Base-by-base conservation (phyloP, 1,140 invertebrate genomes). In the Eupristina koningsbergeri region DNA sequence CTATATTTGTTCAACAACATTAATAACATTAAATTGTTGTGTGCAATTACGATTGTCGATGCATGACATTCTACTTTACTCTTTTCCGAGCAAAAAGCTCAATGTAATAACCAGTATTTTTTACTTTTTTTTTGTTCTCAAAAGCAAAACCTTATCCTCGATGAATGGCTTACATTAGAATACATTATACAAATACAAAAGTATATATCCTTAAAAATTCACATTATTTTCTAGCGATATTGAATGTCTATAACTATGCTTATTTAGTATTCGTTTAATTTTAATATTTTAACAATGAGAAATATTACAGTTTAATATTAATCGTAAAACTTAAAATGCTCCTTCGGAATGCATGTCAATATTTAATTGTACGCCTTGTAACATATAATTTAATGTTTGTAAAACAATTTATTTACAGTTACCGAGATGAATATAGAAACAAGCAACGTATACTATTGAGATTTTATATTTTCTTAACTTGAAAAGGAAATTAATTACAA, bases 121-220 rank as follows among this genome's bases (percentile, higher is more conserved):
- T 22, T 58, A 2, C 15, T 50, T 15, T 7, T 15, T 50, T 26
- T 58, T 58, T 58, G 9, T 22, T 58, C 19, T 26, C 53, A 17
- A 41, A 26, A 63, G 53, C 9, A 31, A 78, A 63, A 34, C 17
- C 19, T 78, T 78, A 63, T 63, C 76, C 61, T 78, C 58, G 58
- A 41, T 26, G 47, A 80, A 71, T 22, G 64, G 64, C 78, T 41
- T 71, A 26, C 64, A 53, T 80, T 78, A 41, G 53, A 78, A 63
- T 78, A 34, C 74, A 76, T 76, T 47, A 5, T 58, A 58, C 26
- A 58, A 22, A 58, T 58, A 58, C 53, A 3, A 3, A 26, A 58
- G 22, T 58, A 26, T 5, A 9, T 58, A 26, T 9, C 5, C 26
- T 58, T 58, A 58, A 58, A 58, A 3, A 26, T 58, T 58, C 53